Evolutionary conservation across 64 coral and sea anemone species (phyloP).

Genomic region (Montipora foliosa): DNA sequence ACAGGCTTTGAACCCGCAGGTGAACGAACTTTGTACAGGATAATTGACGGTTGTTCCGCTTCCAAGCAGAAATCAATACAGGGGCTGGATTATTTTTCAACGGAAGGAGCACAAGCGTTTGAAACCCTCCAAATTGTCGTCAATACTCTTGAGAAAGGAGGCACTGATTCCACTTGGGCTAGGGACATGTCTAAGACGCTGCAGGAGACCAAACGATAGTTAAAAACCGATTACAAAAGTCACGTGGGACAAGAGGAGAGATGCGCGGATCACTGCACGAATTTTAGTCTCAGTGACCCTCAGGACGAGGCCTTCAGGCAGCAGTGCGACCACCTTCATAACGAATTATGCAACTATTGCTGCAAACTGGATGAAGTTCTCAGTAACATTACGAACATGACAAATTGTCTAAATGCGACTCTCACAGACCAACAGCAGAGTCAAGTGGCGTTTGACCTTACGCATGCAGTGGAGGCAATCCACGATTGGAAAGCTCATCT

Average conservation of each 20-base stretch:
- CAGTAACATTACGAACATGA: slow-evolving; percentile 12
- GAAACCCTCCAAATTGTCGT: neutral
- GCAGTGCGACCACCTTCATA: neutral
- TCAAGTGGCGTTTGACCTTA: no score
- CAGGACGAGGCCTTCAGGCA: neutral
- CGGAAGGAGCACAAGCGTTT: slow-evolving; percentile 46
- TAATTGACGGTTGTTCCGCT: slow-evolving; percentile 24
- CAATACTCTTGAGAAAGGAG: neutral
- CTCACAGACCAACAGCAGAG: neutral
- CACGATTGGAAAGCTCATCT: slow-evolving; percentile 43
- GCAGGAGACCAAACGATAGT: slow-evolving; percentile 16
- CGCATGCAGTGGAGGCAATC: neutral
- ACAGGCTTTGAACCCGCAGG: slow-evolving; percentile 30
- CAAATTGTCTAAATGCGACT: neutral
- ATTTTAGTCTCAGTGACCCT: no score
- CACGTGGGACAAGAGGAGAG: slow-evolving; percentile 37
- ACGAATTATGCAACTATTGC: slow-evolving; percentile 6
- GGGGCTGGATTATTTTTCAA: slow-evolving; percentile 38
- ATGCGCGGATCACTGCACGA: neutral
- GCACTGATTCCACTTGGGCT: neutral
- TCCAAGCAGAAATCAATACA: slow-evolving; percentile 19
- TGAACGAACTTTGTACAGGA: slow-evolving; percentile 25
- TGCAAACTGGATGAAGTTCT: slow-evolving; percentile 26
- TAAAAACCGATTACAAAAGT: slow-evolving; percentile 28
- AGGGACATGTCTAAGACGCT: neutral